These are phyloP conservation scores for Protaetia brevitarsis DNA, from an alignment of 1,140 invertebrate genomes.

Conservation along the genomic window DNA sequence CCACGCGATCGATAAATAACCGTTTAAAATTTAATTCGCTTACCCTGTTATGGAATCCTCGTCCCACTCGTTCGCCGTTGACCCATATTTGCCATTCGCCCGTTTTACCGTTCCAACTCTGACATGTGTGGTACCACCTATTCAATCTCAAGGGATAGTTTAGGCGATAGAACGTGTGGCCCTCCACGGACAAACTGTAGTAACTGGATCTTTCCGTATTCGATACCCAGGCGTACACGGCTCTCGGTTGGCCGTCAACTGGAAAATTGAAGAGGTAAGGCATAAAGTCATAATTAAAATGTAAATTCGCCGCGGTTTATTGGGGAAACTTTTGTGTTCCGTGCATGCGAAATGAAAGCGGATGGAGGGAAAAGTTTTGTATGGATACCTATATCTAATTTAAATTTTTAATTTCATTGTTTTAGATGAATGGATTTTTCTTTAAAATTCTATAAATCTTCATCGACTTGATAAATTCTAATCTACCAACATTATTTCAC, in stretches of 20 bases:
- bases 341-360: too few species aligned
- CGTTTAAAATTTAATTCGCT: slow-evolving; percentile 44
- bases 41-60: slow-evolving; percentile 80
- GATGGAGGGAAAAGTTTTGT: too few species aligned
- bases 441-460: too few species aligned
- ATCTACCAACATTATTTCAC: too few species aligned
- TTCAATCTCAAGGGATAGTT: slow-evolving; percentile 77
- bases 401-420: too few species aligned
- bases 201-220: slow-evolving; percentile 76
- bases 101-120: slow-evolving; percentile 81
- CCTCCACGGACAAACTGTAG: slow-evolving; percentile 73
- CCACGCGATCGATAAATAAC: background rate
- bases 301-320: background rate
- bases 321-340: too few species aligned
- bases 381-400: too few species aligned
- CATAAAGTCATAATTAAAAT: background rate
- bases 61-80: slow-evolving; percentile 74
- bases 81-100: slow-evolving; percentile 87
- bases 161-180: slow-evolving; percentile 75
- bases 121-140: slow-evolving; percentile 81
- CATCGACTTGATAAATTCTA: too few species aligned
- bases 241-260: slow-evolving; percentile 68
- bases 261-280: slow-evolving; percentile 37
- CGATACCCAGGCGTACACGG: slow-evolving; percentile 72
- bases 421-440: too few species aligned